Evolutionary conservation across 2,797 vertebrate genomes (phyloP), one percentile per base, ranked within the genome.

Genomic region (Brachyalestes nurse): DNA sequence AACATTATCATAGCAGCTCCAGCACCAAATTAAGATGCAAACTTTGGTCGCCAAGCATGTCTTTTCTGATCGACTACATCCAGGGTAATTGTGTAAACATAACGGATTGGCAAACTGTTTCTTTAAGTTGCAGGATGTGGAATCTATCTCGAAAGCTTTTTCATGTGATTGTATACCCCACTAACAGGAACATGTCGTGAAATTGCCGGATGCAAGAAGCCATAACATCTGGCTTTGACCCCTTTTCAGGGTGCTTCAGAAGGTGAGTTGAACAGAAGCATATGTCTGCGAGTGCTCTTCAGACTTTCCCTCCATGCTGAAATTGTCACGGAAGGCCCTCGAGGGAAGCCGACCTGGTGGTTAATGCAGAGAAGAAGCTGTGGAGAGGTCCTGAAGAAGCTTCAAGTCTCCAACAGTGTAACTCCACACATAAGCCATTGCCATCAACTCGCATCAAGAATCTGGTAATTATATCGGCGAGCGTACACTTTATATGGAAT

Each of bases 211-310:
- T 78, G 40, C 2, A 47, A 73, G 23, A 23, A 77, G 75, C 75
- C 42, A 21, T 82, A 82, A 67, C 81, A 82, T 82, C 75, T 82
- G 81, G 38, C 75, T 58, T 34, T 67, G 81, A 66, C 81, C 75
- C 49, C 71, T 64, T 49, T 72, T 64, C 69, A 67, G 61, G 69
- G 62, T 82, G 81, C 81, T 78, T 82, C 51, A 82, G 75, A 25
- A 78, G 42, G 61, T 53, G 7, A 51, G 40, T 5, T 38, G 70
- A 82, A 67, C 75, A 58, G 42, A 58, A 67, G 75, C 81, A 67
- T 74, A 78, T 74, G 81, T n/a, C 69, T 42, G 61, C 34, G 40
- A 73, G 75, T 21, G 42, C 70, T 78, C 81, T 82, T 82, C 74
- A 78, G 65, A 49, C 60, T 17, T n/a, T 80, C 51, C 64, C 60